These are phyloP conservation scores for Acrobasis consociella DNA, from an alignment of 2,888 invertebrate species.

Conservation along the genomic window DNA sequence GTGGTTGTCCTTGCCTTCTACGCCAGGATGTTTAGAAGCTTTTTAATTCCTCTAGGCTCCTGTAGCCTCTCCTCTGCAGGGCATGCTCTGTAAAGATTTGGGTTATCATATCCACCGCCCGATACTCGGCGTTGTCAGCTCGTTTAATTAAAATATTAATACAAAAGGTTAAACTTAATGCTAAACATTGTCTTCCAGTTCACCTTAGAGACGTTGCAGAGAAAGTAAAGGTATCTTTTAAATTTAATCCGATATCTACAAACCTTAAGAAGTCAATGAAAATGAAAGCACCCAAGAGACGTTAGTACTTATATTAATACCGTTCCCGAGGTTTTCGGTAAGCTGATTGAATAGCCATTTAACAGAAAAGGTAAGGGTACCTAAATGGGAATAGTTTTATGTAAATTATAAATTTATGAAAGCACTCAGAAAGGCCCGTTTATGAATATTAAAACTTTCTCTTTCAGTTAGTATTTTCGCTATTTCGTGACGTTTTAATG, in stretches of 20 bases:
- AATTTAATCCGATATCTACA: neutral
- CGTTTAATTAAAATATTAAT: no score
- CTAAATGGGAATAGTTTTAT: slow-evolving; percentile 16
- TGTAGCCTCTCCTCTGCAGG: no score
- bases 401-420: slow-evolving; percentile 16
- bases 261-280: neutral
- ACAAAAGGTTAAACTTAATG: no score
- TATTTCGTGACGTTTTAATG: neutral
- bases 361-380: neutral
- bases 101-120: no score
- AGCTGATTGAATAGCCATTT: slow-evolving; percentile 16
- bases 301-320: no score
- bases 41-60: no score
- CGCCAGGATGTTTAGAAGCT: no score
- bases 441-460: slow-evolving; percentile 14
- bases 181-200: no score
- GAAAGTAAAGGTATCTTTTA: neutral
- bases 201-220: no score
- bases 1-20: no score
- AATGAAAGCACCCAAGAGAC: neutral
- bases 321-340: neutral
- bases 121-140: no score
- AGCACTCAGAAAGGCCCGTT: slow-evolving; percentile 4
- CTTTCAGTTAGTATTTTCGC: neutral
- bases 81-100: no score